phyloP scores from a whole-genome alignment of 2,888 invertebrate species.

The Belgica antarctica region DNA sequence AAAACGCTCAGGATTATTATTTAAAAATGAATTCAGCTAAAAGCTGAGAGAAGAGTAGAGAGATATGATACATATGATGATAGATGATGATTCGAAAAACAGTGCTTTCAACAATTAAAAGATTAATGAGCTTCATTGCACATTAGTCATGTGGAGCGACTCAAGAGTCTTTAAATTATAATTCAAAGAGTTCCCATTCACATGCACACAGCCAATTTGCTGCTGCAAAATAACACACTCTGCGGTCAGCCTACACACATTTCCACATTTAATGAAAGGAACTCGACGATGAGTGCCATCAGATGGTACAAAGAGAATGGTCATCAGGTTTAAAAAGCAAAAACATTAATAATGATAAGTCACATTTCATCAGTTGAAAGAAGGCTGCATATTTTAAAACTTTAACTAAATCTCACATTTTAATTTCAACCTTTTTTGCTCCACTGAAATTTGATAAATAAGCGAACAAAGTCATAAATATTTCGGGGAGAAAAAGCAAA shows the following conservation, averaged over 20 bases:
- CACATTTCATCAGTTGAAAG: slow-evolving; percentile 14
- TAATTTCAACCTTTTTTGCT: not conserved
- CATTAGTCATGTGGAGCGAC: slow-evolving; percentile 14
- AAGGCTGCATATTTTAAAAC: not conserved
- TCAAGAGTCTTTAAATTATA: slow-evolving; percentile 16
- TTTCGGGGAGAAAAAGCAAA: not conserved
- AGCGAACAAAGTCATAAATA: slow-evolving; percentile 2
- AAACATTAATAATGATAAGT: slow-evolving; percentile 17
- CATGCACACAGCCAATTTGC: too few relatives aligned
- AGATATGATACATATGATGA: not conserved
- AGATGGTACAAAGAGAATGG: not conserved
- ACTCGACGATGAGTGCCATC: too few relatives aligned
- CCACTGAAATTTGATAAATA: slow-evolving; percentile 8
- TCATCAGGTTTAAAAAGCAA: not conserved
- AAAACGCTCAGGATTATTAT: not conserved
- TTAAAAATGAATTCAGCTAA: not conserved
- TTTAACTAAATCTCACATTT: slow-evolving; percentile 18
- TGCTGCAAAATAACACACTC: slow-evolving; percentile 18
- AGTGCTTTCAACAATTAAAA: slow-evolving; percentile 30
- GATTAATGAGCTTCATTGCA: slow-evolving; percentile 26
- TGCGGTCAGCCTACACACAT: slow-evolving; percentile 16
- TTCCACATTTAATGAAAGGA: slow-evolving; percentile 4
- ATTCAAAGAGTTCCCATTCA: slow-evolving; percentile 26
- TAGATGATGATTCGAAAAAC: slow-evolving; percentile 19
- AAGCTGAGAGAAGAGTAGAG: not conserved